These are phyloP conservation scores for Mellivora capensis DNA, from an alignment of 2,113 vertebrate species.

Conservation along the genomic window DNA sequence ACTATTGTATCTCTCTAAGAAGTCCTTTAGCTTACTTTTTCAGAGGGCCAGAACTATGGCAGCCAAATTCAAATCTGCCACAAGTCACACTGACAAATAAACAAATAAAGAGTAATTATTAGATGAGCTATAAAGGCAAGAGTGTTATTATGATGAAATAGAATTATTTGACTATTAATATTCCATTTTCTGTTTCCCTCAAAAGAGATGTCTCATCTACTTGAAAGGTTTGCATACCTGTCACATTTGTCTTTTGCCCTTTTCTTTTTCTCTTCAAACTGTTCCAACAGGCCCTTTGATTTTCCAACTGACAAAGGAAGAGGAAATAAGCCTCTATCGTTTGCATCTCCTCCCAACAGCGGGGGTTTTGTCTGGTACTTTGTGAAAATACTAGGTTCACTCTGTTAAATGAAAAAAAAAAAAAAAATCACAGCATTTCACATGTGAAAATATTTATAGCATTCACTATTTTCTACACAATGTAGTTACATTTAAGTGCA, in stretches of 20 bases:
- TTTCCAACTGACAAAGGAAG: conserved; percentile 78
- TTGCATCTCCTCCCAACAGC: conserved; percentile 87
- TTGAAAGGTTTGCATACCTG: conserved; percentile 80
- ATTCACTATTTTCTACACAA: conserved; percentile 16
- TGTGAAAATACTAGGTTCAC: conserved; percentile 86
- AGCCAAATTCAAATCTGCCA: conserved; percentile 7
- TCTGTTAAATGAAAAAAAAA: conserved; percentile 80
- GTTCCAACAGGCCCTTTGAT: conserved; percentile 84
- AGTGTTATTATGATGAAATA: conserved; percentile 29
- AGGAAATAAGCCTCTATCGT: conserved; percentile 78
- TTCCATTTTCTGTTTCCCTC: conserved; percentile 16
- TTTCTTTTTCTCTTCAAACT: conserved; percentile 91
- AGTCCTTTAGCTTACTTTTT: neutral
- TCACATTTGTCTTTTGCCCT: conserved; percentile 89
- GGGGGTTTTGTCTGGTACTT: conserved; percentile 93
- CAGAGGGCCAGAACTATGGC: conserved; percentile 41
- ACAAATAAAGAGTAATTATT: conserved; percentile 40
- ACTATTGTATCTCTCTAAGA: conserved; percentile 7
- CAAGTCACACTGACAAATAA: conserved; percentile 56
- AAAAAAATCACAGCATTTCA: conserved; percentile 48
- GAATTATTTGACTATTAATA: neutral
- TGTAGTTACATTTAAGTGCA: neutral
- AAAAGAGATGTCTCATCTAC: conserved; percentile 1
- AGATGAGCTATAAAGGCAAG: neutral
- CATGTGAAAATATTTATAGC: conserved; percentile 62